Conservation (phyloP, 2,797 vertebrate species). For the Chrysocyon brachyurus region DNA sequence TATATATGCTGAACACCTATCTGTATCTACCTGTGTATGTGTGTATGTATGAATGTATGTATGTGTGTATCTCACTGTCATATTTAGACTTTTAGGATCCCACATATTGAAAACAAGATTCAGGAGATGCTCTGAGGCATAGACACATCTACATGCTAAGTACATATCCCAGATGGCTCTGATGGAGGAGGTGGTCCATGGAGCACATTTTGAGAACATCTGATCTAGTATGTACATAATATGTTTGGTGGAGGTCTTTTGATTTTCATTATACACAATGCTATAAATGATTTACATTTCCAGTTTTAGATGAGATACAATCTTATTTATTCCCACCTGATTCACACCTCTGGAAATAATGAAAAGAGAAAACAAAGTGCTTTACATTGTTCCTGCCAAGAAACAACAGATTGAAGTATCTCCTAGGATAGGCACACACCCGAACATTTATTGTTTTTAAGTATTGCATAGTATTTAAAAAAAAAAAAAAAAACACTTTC, state of each 20-base stretch:
- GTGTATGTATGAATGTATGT: not conserved
- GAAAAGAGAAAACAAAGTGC: not conserved
- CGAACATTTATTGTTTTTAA: not conserved
- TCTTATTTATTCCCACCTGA: not conserved
- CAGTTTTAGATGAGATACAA: not conserved
- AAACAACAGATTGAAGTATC: not conserved
- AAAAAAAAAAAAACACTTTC: not conserved
- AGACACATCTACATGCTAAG: not conserved
- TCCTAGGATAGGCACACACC: not conserved
- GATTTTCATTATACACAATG: not conserved
- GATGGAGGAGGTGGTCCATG: not conserved
- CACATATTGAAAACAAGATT: not conserved
- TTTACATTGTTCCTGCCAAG: not conserved
- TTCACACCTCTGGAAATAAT: conserved; percentile 2
- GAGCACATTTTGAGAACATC: not conserved
- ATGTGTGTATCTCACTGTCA: not conserved
- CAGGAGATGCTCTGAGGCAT: not conserved
- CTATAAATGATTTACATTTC: not conserved
- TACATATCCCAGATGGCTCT: not conserved
- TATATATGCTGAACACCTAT: not conserved
- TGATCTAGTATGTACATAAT: not conserved
- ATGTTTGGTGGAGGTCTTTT: not conserved
- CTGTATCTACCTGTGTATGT: not conserved
- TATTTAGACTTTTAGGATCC: not conserved
- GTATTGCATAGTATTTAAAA: not conserved